phyloP scores from a whole-genome alignment of 2,888 invertebrate genomes.

The Caprella mutica region DNA sequence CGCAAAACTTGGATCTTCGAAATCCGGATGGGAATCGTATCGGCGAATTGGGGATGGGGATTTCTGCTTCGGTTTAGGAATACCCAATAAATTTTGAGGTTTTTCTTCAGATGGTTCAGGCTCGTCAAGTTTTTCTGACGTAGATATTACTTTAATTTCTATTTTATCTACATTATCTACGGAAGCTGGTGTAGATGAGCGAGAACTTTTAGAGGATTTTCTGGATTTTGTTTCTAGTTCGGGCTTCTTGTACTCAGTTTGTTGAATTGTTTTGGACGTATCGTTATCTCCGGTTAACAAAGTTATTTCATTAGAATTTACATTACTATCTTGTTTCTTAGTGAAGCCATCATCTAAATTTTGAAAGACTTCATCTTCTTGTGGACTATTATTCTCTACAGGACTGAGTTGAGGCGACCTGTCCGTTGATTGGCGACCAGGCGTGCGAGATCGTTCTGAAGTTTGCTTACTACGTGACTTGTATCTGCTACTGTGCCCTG shows the following conservation, averaged over 20 bases:
- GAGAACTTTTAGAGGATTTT: not conserved
- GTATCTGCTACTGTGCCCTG: conserved; percentile 30
- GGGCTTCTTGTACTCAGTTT: conserved; percentile 10
- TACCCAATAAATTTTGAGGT: not conserved
- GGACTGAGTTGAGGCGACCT: conserved; percentile 1
- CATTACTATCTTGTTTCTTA: conserved; percentile 8
- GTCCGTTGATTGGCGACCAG: conserved; percentile 25
- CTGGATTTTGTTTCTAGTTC: conserved; percentile 7
- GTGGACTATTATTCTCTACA: conserved; percentile 11
- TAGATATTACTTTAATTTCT: not conserved
- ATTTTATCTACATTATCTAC: conserved; percentile 6
- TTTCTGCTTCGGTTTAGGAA: conserved; percentile 5
- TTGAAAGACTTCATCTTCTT: conserved; percentile 12
- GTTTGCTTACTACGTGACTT: conserved; percentile 27
- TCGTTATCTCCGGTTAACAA: conserved; percentile 15
- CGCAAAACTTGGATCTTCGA: conserved; percentile 28
- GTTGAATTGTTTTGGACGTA: conserved; percentile 20
- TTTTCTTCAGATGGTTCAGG: not conserved
- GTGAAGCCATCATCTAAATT: not conserved
- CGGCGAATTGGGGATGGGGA: conserved; percentile 3
- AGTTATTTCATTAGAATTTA: conserved; percentile 18
- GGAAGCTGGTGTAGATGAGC: conserved; percentile 8
- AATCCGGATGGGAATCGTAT: conserved; percentile 9
- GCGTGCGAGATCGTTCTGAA: conserved; percentile 28
- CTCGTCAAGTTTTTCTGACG: not conserved